phyloP scores from a whole-genome alignment of 2,113 vertebrate genomes.

The Clinocottus analis region DNA sequence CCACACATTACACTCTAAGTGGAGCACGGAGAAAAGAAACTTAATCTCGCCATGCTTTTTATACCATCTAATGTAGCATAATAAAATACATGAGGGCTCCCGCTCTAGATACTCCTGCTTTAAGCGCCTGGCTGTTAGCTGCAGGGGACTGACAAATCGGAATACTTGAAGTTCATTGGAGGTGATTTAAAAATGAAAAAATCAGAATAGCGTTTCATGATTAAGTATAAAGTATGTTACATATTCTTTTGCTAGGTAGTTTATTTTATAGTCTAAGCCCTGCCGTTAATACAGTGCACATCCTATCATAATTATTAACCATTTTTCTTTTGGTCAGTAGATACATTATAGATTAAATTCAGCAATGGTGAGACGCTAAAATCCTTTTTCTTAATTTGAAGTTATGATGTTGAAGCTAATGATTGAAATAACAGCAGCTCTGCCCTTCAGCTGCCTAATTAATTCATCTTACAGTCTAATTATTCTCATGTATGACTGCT shows the following conservation, averaged over 20 bases:
- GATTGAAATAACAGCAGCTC: slow-evolving; percentile 13
- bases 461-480: slow-evolving; percentile 28
- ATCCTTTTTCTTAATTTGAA: neutral
- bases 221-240: neutral
- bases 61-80: slow-evolving; percentile 43
- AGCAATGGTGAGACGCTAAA: neutral
- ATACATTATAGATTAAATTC: neutral
- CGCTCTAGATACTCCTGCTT: slow-evolving; percentile 29
- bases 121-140: slow-evolving; percentile 15
- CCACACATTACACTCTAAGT: slow-evolving; percentile 74
- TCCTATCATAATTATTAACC: neutral
- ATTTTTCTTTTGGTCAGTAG: neutral
- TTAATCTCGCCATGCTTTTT: slow-evolving; percentile 56
- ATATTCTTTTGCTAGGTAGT: neutral
- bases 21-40: slow-evolving; percentile 66
- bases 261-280: neutral
- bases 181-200: slow-evolving; percentile 28
- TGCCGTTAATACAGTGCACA: neutral
- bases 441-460: slow-evolving; percentile 21
- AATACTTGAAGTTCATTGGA: slow-evolving; percentile 36
- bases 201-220: slow-evolving; percentile 1
- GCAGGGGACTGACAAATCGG: slow-evolving; percentile 15
- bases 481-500: slow-evolving; percentile 25
- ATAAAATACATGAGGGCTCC: slow-evolving; percentile 38
- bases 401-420: slow-evolving; percentile 9